These are phyloP conservation scores for Leptinotarsa tumamoca DNA, from an alignment of 2,888 invertebrate genomes.

Conservation along the genomic window DNA sequence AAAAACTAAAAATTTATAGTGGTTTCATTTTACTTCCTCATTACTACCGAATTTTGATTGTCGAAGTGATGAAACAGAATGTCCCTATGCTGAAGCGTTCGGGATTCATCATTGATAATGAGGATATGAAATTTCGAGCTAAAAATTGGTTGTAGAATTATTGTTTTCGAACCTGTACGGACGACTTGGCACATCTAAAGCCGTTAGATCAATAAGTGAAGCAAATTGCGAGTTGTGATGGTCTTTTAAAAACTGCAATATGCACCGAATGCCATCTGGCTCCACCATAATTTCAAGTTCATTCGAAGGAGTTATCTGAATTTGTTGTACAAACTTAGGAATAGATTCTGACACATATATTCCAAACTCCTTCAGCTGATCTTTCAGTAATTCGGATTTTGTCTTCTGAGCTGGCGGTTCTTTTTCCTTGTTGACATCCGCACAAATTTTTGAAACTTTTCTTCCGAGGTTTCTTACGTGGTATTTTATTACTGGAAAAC, in stretches of 20 bases:
- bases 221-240: constrained; percentile 95
- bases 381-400: constrained; percentile 38
- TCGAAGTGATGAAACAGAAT: too few species aligned
- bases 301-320: constrained; percentile 83
- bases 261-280: constrained; percentile 93
- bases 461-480: background rate
- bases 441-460: constrained; percentile 18
- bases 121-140: background rate
- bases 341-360: constrained; percentile 92
- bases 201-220: constrained; percentile 89
- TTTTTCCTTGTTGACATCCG: background rate
- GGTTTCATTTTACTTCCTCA: too few species aligned
- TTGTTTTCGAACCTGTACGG: constrained; percentile 70
- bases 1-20: too few species aligned
- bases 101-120: background rate
- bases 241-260: constrained; percentile 91
- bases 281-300: constrained; percentile 92
- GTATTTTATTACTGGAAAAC: background rate
- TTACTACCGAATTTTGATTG: too few species aligned
- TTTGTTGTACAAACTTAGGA: constrained; percentile 94
- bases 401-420: background rate
- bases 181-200: constrained; percentile 81
- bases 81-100: too few species aligned
- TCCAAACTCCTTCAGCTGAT: constrained; percentile 77
- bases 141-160: background rate